phyloP scores from a whole-genome alignment of 2,888 invertebrate genomes.

The Eupithecia abbreviata region DNA sequence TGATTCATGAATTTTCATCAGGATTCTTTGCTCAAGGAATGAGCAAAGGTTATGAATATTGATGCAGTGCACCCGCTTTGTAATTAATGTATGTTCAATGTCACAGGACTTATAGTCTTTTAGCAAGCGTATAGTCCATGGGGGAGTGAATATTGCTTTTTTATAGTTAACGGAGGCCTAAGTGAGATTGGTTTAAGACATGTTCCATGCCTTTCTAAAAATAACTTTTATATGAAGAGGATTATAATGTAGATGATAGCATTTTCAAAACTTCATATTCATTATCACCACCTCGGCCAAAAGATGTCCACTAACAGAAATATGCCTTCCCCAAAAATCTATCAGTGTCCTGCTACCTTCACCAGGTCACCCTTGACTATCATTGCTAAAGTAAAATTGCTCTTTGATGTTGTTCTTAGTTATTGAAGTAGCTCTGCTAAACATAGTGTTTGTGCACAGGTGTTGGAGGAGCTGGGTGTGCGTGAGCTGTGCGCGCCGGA shows the following conservation, averaged over 20 bases:
- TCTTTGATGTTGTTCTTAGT: background rate
- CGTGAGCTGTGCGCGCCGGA: constrained; percentile 61
- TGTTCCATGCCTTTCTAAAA: background rate
- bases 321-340: background rate
- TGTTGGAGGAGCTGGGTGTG: constrained; percentile 80
- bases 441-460: constrained; percentile 53
- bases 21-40: background rate
- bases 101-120: background rate
- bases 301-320: background rate
- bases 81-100: background rate
- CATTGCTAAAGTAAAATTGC: background rate
- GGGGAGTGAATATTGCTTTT: background rate
- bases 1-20: constrained; percentile 6
- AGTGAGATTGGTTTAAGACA: background rate
- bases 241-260: background rate
- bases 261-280: too few species aligned
- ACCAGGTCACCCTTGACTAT: background rate
- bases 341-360: background rate
- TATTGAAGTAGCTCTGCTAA: background rate
- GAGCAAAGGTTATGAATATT: constrained; percentile 11
- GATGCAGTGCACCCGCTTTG: constrained; percentile 1
- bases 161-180: background rate
- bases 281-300: background rate
- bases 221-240: background rate
- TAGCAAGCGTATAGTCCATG: background rate